Percentiles rank a stretch among this genome's conserved stretches.
Conservation (phyloP, 2,113 vertebrate genomes). For the Crotalus viridis region DNA sequence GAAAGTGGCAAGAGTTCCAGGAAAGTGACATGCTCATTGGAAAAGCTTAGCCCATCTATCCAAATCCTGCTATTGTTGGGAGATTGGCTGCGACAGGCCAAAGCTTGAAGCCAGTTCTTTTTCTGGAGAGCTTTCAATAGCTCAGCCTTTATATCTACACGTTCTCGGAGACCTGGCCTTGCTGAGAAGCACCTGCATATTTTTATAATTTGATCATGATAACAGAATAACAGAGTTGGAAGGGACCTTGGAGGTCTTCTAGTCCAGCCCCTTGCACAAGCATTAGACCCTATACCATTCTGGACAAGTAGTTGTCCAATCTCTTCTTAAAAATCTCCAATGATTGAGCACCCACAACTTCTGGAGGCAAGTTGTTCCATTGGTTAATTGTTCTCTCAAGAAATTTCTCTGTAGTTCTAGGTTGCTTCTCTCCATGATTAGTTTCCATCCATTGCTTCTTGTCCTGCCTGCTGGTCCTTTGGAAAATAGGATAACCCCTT, state of each 20-base stretch:
- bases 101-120: neutral
- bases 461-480: neutral
- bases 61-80: neutral
- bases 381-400: neutral
- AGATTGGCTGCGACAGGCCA: neutral
- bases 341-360: too few species aligned
- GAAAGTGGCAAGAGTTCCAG: neutral
- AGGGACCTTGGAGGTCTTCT: too few species aligned
- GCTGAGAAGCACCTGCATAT: neutral
- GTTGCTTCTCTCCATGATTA: too few species aligned
- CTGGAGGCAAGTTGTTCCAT: too few species aligned
- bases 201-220: too few species aligned
- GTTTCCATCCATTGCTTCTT: neutral
- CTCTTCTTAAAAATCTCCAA: too few species aligned
- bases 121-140: neutral
- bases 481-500: neutral
- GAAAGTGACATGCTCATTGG: neutral
- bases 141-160: neutral
- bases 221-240: neutral
- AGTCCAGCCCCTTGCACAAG: too few species aligned
- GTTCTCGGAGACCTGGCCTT: neutral
- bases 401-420: neutral
- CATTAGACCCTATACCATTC: too few species aligned
- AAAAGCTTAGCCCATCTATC: neutral
- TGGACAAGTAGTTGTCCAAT: too few species aligned